These are phyloP conservation scores for Matsumurasca onukii DNA, from an alignment of 1,140 invertebrate genomes.

Conservation along the genomic window DNA sequence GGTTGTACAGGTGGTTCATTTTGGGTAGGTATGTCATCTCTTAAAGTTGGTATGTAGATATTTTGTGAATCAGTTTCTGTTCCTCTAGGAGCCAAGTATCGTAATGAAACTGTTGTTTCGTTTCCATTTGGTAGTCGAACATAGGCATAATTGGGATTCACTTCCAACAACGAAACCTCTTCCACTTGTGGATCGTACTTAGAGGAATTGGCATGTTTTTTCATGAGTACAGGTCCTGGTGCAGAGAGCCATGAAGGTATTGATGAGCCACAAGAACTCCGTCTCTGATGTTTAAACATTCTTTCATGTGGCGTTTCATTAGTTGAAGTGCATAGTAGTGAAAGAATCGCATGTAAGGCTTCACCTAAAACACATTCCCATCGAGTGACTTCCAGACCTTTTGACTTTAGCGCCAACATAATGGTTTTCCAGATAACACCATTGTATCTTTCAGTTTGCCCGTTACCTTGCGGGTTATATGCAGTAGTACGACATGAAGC, in stretches of 20 bases:
- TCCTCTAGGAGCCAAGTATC: background rate
- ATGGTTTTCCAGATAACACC: constrained; percentile 22
- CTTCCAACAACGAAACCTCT: background rate
- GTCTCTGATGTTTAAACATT: constrained; percentile 1
- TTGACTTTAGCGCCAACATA: constrained; percentile 5
- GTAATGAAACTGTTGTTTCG: background rate
- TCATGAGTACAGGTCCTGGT: background rate
- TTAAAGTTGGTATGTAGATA: too few species aligned
- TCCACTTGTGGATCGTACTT: background rate
- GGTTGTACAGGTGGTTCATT: too few species aligned
- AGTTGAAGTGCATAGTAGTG: constrained; percentile 20
- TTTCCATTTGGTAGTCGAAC: background rate
- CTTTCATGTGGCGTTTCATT: constrained; percentile 6
- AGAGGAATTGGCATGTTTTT: background rate
- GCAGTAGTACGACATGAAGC: background rate
- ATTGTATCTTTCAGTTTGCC: background rate
- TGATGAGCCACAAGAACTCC: background rate
- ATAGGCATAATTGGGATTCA: background rate
- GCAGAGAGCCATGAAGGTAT: background rate
- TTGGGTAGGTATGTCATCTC: too few species aligned
- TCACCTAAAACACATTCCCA: constrained; percentile 20
- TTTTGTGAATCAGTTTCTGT: too few species aligned
- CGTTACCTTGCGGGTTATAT: constrained; percentile 21
- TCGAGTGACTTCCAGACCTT: background rate
- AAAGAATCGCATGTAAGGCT: constrained; percentile 1